Evolutionary conservation across 2,113 vertebrate species (phyloP).

Genomic region (Prunella himalayana): DNA sequence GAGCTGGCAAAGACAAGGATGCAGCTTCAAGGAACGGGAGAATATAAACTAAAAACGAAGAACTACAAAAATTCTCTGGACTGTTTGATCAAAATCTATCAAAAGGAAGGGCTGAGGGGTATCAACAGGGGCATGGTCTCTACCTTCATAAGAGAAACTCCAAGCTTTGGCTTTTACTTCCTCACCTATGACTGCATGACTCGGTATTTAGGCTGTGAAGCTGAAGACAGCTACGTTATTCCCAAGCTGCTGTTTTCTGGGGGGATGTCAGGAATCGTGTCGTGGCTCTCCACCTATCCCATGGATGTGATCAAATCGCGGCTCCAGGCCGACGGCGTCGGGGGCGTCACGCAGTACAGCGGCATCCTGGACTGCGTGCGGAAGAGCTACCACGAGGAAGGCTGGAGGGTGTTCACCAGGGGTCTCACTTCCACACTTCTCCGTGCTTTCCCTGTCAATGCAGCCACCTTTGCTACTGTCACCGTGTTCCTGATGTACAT

Average conservation of each 20-base stretch:
- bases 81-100: constrained; percentile 90
- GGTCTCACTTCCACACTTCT: constrained; percentile 94
- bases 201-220: constrained; percentile 86
- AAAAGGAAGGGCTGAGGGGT: constrained; percentile 83
- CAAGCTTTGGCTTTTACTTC: constrained; percentile 95
- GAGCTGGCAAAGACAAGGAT: constrained; percentile 96
- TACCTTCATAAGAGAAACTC: constrained; percentile 89
- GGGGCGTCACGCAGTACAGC: constrained; percentile 79
- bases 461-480: constrained; percentile 93
- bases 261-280: constrained; percentile 88
- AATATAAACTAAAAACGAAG: constrained; percentile 81
- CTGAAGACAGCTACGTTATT: constrained; percentile 82
- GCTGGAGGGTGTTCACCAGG: constrained; percentile 88
- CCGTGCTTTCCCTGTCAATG: constrained; percentile 93
- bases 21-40: constrained; percentile 91
- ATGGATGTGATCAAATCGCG: constrained; percentile 95
- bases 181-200: constrained; percentile 88
- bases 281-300: constrained; percentile 94
- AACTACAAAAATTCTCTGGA: constrained; percentile 93
- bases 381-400: constrained; percentile 86
- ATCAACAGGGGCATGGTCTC: constrained; percentile 92
- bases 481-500: constrained; percentile 88
- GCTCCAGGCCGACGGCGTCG: constrained; percentile 90
- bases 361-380: constrained; percentile 87
- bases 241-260: constrained; percentile 93